Base-by-base conservation (phyloP, 2,888 invertebrate genomes). In the Machimus atricapillus region DNA sequence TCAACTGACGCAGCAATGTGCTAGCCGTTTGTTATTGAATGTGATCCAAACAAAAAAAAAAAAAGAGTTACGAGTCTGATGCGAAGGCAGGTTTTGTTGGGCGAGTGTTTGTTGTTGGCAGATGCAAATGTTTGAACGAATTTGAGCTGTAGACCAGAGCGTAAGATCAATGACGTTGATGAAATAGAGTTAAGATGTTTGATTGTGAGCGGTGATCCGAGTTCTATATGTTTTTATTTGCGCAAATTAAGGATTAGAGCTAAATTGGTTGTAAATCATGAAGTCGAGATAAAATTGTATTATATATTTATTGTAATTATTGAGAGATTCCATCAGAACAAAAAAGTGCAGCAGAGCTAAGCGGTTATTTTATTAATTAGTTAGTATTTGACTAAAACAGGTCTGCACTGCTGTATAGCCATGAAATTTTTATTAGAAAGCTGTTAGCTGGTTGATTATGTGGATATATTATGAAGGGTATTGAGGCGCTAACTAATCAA, bases 1-100 rank as follows among this genome's bases (percentile, higher is more conserved):
- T 74, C 37, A 79, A 85, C 37, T 74, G 74, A 83, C 37, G 74
- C 43, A 85, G 66, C 52, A 52, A 52, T 52, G 43, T 46, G 52
- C 66, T 73, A 83, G 56, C 56, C 23, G 81, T 58, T 66, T 82
- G 82, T 82, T 58, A 82, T 37, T 82, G 82, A 82, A 58, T 82
- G 82, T 82, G 82, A 82, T 82, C 82, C 66, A 66, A 66, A 66
- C 14, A 43, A 46, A 43, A 66, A 52, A 66, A 46, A 43, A 46
- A 43, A 66, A 52, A 66, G 66, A 66, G 66, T 66, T 66, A 66
- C 66, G 66, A 66, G 66, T 66, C 66, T 66, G 66, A 66, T 66
- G 79, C 46, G 27, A 79, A 79, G 79, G 16, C 52, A 46, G 27
- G 14, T 52, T 27, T 46, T 52, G 52, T 52, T 79, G 46, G 31